These are phyloP conservation scores for Oedothorax gibbosus DNA, from an alignment of 1,140 invertebrate genomes.

Conservation along the genomic window DNA sequence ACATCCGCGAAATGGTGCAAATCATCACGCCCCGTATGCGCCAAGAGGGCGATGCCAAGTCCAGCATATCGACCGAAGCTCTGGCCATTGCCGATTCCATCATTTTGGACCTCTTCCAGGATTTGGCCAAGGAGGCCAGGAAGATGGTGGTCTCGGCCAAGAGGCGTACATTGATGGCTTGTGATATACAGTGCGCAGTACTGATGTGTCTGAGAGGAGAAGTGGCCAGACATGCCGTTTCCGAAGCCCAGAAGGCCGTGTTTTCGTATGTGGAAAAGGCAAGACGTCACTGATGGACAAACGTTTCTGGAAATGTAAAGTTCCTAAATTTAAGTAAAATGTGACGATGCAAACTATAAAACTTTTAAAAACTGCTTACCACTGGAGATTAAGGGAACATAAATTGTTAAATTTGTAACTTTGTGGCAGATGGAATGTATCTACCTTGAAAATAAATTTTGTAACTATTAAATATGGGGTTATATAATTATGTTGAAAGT, in stretches of 20 bases:
- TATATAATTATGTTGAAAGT: too few relatives aligned
- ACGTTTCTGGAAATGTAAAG: too few relatives aligned
- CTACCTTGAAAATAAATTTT: too few relatives aligned
- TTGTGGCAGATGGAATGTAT: too few relatives aligned
- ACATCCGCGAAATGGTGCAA: slow-evolving; percentile 3
- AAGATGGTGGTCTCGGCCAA: background rate
- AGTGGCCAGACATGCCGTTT: background rate
- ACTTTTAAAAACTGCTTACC: too few relatives aligned
- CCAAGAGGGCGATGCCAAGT: background rate
- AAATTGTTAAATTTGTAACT: too few relatives aligned
- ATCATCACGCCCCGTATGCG: background rate
- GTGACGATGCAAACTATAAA: too few relatives aligned
- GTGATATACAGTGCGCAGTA: slow-evolving; percentile 1
- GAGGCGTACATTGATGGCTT: background rate
- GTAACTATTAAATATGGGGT: too few relatives aligned
- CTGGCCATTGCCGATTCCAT: slow-evolving; percentile 14
- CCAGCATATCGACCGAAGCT: slow-evolving; percentile 3
- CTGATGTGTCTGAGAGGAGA: background rate
- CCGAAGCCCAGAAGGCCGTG: background rate
- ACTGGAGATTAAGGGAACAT: too few relatives aligned
- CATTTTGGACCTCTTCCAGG: background rate
- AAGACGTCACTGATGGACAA: too few relatives aligned
- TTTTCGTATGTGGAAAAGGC: too few relatives aligned
- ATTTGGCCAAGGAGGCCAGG: background rate
- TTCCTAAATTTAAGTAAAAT: too few relatives aligned